A percentile compares a stretch with the other conserved stretches of the same genome.
Conservation (phyloP, 1,140 invertebrate species). For the Cotesia vestalis region DNA sequence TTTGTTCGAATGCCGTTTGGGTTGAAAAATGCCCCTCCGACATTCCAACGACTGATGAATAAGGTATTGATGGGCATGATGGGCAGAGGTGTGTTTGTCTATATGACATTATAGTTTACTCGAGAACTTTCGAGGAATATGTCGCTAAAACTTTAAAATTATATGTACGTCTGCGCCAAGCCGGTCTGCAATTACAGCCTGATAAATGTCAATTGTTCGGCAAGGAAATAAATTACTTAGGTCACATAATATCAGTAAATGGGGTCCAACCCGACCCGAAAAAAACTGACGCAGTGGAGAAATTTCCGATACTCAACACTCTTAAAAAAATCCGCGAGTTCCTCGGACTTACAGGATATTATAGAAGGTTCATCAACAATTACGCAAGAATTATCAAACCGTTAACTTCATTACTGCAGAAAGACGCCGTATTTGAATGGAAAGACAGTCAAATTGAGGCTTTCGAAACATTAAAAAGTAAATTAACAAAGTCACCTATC, state of each 20-base stretch:
- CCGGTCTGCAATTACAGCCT: conserved; percentile 47
- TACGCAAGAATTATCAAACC: conserved; percentile 46
- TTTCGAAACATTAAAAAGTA: background rate
- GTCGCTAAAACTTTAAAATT: conserved; percentile 40
- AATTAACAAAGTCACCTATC: background rate
- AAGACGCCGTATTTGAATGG: background rate
- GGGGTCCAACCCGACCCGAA: conserved; percentile 49
- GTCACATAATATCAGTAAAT: conserved; percentile 44
- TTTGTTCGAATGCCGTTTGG: too few relatives aligned
- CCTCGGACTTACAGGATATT: conserved; percentile 49
- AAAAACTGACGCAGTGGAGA: conserved; percentile 56
- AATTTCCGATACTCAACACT: conserved; percentile 55
- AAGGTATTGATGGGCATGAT: conserved; percentile 42
- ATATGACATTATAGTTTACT: conserved; percentile 49
- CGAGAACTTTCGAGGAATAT: conserved; percentile 40
- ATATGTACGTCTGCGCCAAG: conserved; percentile 31
- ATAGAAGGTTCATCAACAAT: conserved; percentile 45
- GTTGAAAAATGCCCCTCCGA: too few relatives aligned
- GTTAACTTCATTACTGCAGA: conserved; percentile 22
- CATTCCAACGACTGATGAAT: conserved; percentile 41
- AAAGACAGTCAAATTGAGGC: background rate
- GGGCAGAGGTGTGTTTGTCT: conserved; percentile 34
- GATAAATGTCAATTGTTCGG: conserved; percentile 50
- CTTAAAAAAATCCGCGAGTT: conserved; percentile 61
- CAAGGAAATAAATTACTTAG: conserved; percentile 47